Evolutionary conservation across 2,888 invertebrate genomes (phyloP).

Genomic region (Poecilobothrus nobilitatus): DNA sequence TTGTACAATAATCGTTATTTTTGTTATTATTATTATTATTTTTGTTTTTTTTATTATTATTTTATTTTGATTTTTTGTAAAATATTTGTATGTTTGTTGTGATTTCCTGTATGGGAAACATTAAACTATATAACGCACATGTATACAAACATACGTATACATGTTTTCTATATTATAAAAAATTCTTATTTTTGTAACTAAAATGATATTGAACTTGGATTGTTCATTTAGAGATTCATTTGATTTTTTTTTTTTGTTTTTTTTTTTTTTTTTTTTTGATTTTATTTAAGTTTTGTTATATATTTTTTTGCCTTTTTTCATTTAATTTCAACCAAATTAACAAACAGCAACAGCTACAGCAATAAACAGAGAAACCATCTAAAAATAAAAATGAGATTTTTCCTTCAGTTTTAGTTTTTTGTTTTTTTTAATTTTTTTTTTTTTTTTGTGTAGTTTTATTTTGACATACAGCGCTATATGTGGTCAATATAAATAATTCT

Average conservation of each 20-base stretch:
- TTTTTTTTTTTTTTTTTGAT: not conserved
- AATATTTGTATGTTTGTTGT: not conserved
- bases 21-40: no score
- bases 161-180: not conserved
- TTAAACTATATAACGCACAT: not conserved
- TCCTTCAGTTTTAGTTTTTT: not conserved
- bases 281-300: not conserved
- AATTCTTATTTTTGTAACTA: not conserved
- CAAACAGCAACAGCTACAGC: no score
- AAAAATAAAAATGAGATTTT: not conserved
- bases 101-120: not conserved
- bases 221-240: not conserved
- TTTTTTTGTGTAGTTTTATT: not conserved
- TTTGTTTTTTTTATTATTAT: no score
- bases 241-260: not conserved
- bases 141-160: not conserved
- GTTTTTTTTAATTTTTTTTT: no score
- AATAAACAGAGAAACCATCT: not conserved
- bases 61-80: no score
- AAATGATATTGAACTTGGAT: not conserved
- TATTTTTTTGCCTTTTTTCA: not conserved
- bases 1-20: not conserved
- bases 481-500: not conserved
- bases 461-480: not conserved
- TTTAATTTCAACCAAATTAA: no score